Evolutionary conservation across 2,797 vertebrate genomes (phyloP), one percentile per base, ranked within the genome.

Genomic region (Sparidentex hasta): DNA sequence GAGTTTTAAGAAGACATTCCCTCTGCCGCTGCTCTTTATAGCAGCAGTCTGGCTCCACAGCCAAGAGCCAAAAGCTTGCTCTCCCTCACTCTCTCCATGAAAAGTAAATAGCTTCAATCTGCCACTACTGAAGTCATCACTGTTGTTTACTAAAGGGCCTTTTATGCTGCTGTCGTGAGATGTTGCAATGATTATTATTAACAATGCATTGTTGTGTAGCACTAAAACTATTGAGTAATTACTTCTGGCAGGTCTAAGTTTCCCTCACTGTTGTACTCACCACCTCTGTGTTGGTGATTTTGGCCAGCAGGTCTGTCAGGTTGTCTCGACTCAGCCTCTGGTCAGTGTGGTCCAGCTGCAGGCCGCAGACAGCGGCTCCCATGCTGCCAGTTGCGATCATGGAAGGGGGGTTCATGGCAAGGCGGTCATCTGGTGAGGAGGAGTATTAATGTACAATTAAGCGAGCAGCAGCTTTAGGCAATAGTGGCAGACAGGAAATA

Each of bases 311-410:
- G 80, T 97, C 96, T 0, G 95, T 97, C 91, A 99, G 95, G 89
- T 96, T 95, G 69, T 97, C 96, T 7, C 95, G 92, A 21, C 92
- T 95, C 88, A 97, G 94, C 13, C 92, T 90, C 81, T 92, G 95
- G 92, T 97, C 96, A 1, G 86, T 90, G 70, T 95, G 94, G 87
- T 97, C 95, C 46, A 98, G 94, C 95, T 98, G 97, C 65, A 99
- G 96, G 89, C 98, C 97, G 50, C 97, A 97, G 90, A 98, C 94
- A 57, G 98, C 98, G 0, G 98, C 98, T 70, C 96, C 97, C 93
- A 99, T 96, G 59, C 98, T 99, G 93, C 97, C 97, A 11, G 97
- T 96, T 86, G 98, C 98, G 38, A 99, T 98, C 98, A 99, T 99
- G 68, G 98, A 99, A 0, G 98, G 98, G 25, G 97, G 97, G 90